These are phyloP conservation scores for Diglossa cyanea DNA, from an alignment of 2,797 vertebrate genomes.

Conservation along the genomic window DNA sequence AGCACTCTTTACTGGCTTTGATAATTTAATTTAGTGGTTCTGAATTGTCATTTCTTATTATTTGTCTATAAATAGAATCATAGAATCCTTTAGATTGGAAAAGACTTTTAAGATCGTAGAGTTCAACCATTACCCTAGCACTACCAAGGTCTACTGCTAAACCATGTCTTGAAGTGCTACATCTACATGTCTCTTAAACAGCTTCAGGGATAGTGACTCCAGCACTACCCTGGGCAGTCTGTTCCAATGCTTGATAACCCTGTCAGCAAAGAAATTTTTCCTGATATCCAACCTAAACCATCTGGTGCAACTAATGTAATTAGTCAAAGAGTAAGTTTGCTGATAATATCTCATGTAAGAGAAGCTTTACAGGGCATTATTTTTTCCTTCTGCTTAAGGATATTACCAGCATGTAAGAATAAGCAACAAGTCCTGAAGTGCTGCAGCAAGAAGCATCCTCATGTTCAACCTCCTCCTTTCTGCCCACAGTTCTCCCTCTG, in stretches of 20 bases:
- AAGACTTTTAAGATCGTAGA: background rate
- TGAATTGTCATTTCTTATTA: fast-evolving
- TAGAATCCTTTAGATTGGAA: background rate
- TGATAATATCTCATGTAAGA: background rate
- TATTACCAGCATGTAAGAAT: background rate
- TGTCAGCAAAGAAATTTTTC: background rate
- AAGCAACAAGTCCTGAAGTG: background rate
- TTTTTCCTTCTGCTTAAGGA: background rate
- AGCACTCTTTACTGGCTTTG: background rate
- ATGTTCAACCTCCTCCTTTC: background rate
- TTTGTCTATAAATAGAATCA: background rate
- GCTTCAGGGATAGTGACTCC: background rate
- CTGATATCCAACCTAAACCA: background rate
- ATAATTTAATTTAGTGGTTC: background rate
- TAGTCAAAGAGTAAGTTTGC: background rate
- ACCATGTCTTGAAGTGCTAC: background rate
- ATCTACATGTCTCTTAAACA: background rate
- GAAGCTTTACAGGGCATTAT: background rate
- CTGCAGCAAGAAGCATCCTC: background rate
- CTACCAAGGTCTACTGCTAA: background rate
- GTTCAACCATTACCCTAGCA: background rate
- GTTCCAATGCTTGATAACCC: background rate
- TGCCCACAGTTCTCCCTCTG: background rate
- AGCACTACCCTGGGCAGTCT: background rate
- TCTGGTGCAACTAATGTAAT: background rate